Conservation (phyloP, 1,140 invertebrate species). For the Drosophila nannoptera region DNA sequence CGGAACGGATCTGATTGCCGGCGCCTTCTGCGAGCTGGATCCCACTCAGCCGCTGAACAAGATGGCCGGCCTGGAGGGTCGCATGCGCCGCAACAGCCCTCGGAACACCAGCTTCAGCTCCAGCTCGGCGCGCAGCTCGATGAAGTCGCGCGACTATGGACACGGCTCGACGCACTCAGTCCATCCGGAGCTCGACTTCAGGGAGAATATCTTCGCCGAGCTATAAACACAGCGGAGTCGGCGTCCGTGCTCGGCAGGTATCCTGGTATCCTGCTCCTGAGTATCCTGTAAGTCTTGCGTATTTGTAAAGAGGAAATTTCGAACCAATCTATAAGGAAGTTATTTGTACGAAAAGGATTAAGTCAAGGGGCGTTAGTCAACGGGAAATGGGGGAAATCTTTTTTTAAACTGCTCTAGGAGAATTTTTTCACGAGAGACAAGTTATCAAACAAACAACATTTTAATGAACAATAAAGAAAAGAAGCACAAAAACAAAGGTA, state of each 20-base stretch:
- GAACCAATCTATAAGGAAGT: neutral
- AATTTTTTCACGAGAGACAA: slow-evolving; percentile 21
- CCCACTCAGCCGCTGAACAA: slow-evolving; percentile 75
- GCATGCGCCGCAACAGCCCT: slow-evolving; percentile 73
- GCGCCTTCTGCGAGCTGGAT: slow-evolving; percentile 74
- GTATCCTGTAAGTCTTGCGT: neutral
- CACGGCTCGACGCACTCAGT: slow-evolving; percentile 69
- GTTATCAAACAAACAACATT: neutral
- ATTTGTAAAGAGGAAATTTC: neutral
- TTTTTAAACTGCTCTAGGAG: neutral
- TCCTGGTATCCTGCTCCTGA: slow-evolving; percentile 1
- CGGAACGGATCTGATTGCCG: slow-evolving; percentile 73
- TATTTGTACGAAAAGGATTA: neutral
- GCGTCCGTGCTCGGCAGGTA: neutral
- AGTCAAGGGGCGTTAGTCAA: neutral
- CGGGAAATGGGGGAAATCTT: neutral
- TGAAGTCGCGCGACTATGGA: slow-evolving; percentile 74
- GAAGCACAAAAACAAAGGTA: neutral
- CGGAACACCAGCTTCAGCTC: slow-evolving; percentile 68
- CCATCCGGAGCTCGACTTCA: slow-evolving; percentile 75
- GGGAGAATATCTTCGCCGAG: slow-evolving; percentile 78
- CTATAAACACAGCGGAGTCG: slow-evolving; percentile 45
- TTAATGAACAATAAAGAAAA: neutral
- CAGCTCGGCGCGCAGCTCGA: slow-evolving; percentile 70
- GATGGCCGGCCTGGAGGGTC: slow-evolving; percentile 73